These are phyloP conservation scores for Cirrhinus mrigala DNA, from an alignment of 2,797 vertebrate genomes.

Conservation along the genomic window DNA sequence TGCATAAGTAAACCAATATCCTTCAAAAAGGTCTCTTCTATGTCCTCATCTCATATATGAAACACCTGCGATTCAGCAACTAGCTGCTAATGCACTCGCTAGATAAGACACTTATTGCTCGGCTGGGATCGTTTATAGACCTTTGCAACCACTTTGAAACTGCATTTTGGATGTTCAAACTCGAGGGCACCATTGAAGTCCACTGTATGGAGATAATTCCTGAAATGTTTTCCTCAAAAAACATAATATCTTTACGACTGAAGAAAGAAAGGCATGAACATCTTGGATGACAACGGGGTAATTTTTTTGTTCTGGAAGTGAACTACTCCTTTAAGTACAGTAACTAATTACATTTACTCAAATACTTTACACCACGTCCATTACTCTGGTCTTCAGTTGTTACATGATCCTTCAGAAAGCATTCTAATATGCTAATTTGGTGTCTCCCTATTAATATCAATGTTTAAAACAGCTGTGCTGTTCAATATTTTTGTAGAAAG, in stretches of 20 bases:
- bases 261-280: too few species aligned
- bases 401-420: background rate
- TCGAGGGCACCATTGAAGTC: too few species aligned
- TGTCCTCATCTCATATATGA: background rate
- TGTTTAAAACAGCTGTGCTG: background rate
- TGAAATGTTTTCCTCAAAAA: too few species aligned
- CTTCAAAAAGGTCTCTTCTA: background rate
- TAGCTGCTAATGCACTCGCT: background rate
- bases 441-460: background rate
- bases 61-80: background rate
- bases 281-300: too few species aligned
- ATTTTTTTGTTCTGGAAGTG: too few species aligned
- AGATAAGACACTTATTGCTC: too few species aligned
- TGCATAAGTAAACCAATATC: background rate
- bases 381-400: background rate
- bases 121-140: too few species aligned
- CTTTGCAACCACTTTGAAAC: too few species aligned
- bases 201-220: too few species aligned
- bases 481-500: background rate
- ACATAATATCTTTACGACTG: too few species aligned
- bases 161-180: too few species aligned
- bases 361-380: background rate
- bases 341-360: background rate
- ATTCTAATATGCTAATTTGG: background rate
- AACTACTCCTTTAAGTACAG: background rate